Conservation (phyloP, 1,140 invertebrate species). For the Sitophilus oryzae region DNA sequence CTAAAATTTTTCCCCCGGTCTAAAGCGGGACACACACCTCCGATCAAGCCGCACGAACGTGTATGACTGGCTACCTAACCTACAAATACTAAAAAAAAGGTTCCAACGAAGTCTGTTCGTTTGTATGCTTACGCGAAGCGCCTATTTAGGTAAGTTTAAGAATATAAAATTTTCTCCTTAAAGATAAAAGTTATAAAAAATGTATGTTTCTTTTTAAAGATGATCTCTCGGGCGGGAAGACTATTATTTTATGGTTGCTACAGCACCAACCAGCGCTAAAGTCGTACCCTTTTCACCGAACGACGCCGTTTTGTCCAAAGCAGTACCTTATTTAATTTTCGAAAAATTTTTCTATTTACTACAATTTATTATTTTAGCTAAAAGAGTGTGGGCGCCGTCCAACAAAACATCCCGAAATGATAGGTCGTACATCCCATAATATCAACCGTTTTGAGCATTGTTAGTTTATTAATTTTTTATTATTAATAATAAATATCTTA, state of each 20-base stretch:
- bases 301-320: not conserved
- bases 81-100: too few relatives aligned
- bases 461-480: constrained; percentile 28
- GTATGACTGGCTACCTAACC: too few relatives aligned
- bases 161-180: constrained; percentile 1
- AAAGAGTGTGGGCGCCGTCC: constrained; percentile 32
- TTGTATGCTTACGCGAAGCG: too few relatives aligned
- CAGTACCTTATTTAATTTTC: not conserved
- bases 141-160: too few relatives aligned
- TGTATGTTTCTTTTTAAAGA: too few relatives aligned
- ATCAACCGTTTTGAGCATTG: constrained; percentile 36
- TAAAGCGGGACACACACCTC: too few relatives aligned
- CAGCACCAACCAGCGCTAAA: constrained; percentile 40
- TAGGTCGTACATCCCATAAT: constrained; percentile 8
- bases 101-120: too few relatives aligned
- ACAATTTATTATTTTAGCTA: too few relatives aligned
- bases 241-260: constrained; percentile 38
- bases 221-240: constrained; percentile 44
- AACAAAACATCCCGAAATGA: constrained; percentile 33
- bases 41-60: too few relatives aligned
- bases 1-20: too few relatives aligned
- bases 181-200: constrained; percentile 24
- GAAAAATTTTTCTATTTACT: not conserved
- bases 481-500: constrained; percentile 10
- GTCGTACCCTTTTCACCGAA: constrained; percentile 35